phyloP scores from a whole-genome alignment of 2,113 vertebrate genomes.

The Camelus bactrianus region DNA sequence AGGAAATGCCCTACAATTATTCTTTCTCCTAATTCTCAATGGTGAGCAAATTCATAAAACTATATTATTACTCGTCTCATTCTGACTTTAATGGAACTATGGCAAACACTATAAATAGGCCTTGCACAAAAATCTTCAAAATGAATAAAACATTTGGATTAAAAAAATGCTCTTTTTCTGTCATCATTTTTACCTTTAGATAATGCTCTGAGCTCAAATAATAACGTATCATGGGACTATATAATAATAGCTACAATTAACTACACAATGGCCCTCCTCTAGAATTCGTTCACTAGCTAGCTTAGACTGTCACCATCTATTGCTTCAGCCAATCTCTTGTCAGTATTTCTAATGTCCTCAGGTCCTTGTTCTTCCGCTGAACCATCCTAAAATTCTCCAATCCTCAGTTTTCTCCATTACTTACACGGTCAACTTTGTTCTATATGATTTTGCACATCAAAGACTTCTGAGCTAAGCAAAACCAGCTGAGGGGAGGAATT shows the following conservation, averaged over 20 bases:
- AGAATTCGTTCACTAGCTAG: neutral
- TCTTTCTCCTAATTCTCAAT: neutral
- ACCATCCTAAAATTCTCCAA: neutral
- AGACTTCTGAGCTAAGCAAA: neutral
- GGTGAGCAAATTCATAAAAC: neutral
- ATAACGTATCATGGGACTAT: neutral
- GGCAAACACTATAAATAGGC: neutral
- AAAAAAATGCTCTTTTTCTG: neutral
- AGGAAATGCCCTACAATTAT: neutral
- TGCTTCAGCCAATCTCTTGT: neutral
- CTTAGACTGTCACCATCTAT: neutral
- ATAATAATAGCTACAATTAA: neutral
- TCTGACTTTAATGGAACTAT: neutral
- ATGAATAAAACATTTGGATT: neutral
- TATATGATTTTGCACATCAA: neutral
- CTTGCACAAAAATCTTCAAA: constrained; percentile 3
- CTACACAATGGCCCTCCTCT: neutral
- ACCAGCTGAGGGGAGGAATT: neutral
- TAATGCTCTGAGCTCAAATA: neutral
- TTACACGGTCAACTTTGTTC: constrained; percentile 13
- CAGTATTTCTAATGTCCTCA: neutral
- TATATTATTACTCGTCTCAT: neutral
- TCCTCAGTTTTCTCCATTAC: neutral
- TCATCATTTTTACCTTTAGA: neutral
- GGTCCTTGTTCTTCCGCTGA: neutral